Evolutionary conservation across 2,797 vertebrate species (phyloP).

Genomic region (Anas bernieri): DNA sequence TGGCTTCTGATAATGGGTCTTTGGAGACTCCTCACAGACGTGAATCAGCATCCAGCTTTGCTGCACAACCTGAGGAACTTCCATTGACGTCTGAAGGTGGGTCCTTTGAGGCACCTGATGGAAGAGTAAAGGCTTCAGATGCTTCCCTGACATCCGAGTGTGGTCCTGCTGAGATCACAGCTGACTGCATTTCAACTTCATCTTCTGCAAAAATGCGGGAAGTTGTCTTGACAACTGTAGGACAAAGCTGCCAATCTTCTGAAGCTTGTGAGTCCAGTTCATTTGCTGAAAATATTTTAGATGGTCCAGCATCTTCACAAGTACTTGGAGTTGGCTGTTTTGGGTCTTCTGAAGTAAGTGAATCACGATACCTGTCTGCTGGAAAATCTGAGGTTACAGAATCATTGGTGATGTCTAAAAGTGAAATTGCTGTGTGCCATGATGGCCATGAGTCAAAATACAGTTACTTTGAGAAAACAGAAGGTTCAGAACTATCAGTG

Average conservation of each 20-base stretch:
- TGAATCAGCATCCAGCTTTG: neutral
- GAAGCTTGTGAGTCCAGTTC: neutral
- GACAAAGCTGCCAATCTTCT: neutral
- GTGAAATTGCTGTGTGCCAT: neutral
- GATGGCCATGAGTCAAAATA: conserved; percentile 48
- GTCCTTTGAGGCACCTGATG: neutral
- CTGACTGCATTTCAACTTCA: neutral
- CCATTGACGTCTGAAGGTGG: neutral
- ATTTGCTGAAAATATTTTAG: neutral
- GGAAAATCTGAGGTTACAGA: neutral
- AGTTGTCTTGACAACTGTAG: neutral
- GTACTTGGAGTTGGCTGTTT: neutral
- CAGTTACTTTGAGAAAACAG: conserved; percentile 56
- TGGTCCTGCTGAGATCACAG: neutral
- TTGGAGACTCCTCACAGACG: neutral
- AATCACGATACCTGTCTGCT: neutral
- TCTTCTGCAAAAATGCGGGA: neutral
- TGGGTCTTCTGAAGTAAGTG: conserved; percentile 63
- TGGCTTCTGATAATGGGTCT: neutral
- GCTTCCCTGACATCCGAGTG: neutral
- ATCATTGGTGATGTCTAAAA: neutral
- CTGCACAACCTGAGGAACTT: neutral
- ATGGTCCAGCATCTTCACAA: neutral
- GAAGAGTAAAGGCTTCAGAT: neutral
- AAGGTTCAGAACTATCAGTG: conserved; percentile 28